Evolutionary conservation across 1,140 invertebrate species (phyloP).

Genomic region (Pantala flavescens): DNA sequence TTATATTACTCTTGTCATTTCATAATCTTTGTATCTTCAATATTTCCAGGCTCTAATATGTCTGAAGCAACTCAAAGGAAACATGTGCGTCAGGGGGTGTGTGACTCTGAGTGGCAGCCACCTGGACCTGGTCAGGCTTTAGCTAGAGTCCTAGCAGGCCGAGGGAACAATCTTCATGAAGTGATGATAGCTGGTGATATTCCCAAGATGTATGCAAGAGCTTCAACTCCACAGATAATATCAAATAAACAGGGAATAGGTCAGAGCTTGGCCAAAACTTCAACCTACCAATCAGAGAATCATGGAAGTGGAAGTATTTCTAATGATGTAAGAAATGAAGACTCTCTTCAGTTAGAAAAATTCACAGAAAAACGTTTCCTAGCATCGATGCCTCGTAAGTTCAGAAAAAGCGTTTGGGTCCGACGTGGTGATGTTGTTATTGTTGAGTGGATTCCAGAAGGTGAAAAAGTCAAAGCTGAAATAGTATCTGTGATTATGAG

Average conservation of each 20-base stretch:
- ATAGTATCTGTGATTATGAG: not conserved
- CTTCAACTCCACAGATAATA: not conserved
- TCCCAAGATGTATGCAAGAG: not conserved
- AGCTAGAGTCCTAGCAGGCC: not conserved
- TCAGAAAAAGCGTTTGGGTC: not conserved
- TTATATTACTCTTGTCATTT: too few species aligned
- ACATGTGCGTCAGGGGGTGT: not conserved
- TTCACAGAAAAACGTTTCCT: not conserved
- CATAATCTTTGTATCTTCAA: too few species aligned
- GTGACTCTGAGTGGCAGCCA: not conserved
- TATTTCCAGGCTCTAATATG: not conserved
- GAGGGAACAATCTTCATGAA: slow-evolving; percentile 5
- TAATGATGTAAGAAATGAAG: not conserved
- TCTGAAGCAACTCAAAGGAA: not conserved
- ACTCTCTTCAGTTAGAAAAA: not conserved
- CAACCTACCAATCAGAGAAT: not conserved
- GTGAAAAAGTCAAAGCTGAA: not conserved
- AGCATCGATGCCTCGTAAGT: not conserved
- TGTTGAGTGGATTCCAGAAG: not conserved
- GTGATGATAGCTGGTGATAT: not conserved
- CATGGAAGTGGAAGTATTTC: not conserved
- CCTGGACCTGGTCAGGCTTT: not conserved
- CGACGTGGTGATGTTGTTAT: not conserved
- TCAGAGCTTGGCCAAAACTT: not conserved
- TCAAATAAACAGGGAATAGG: not conserved